These are phyloP conservation scores for Pseudolycoriella hygida DNA, from an alignment of 2,888 invertebrate species.

Conservation along the genomic window DNA sequence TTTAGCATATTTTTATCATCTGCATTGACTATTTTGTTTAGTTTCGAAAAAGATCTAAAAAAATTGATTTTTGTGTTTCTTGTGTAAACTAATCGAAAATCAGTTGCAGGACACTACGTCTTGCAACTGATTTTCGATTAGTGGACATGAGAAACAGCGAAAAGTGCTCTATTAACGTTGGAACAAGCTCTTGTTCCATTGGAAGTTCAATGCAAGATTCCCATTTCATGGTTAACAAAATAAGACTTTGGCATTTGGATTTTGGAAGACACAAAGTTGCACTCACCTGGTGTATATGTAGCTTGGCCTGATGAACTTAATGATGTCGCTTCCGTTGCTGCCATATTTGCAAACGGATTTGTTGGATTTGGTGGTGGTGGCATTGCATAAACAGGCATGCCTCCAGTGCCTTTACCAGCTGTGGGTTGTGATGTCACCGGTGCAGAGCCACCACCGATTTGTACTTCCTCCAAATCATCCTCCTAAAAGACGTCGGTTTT, in stretches of 20 bases:
- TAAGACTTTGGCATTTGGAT: too few relatives aligned
- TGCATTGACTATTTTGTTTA: neutral
- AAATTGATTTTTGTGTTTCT: neutral
- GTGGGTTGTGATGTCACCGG: constrained; percentile 23
- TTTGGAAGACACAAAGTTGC: too few relatives aligned
- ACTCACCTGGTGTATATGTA: constrained; percentile 30
- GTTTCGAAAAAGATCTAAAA: constrained; percentile 1
- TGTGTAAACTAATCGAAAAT: too few relatives aligned
- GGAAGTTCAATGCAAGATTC: too few relatives aligned
- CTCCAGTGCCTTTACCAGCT: constrained; percentile 18
- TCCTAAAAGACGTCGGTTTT: constrained; percentile 17
- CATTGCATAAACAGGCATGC: constrained; percentile 26
- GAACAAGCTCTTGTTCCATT: too few relatives aligned
- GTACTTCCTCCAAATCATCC: constrained; percentile 27
- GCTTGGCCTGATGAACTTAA: constrained; percentile 28
- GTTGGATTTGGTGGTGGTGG: constrained; percentile 24
- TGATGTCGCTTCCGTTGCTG: constrained; percentile 26
- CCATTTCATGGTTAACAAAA: too few relatives aligned
- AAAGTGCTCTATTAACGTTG: too few relatives aligned
- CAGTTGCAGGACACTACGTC: too few relatives aligned
- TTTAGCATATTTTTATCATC: neutral
- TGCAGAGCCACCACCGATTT: constrained; percentile 18
- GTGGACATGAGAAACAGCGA: too few relatives aligned
- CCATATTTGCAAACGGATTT: constrained; percentile 24
- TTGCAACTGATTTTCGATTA: too few relatives aligned